These are phyloP conservation scores for Tuta absoluta DNA, from an alignment of 2,888 invertebrate species.

Conservation along the genomic window DNA sequence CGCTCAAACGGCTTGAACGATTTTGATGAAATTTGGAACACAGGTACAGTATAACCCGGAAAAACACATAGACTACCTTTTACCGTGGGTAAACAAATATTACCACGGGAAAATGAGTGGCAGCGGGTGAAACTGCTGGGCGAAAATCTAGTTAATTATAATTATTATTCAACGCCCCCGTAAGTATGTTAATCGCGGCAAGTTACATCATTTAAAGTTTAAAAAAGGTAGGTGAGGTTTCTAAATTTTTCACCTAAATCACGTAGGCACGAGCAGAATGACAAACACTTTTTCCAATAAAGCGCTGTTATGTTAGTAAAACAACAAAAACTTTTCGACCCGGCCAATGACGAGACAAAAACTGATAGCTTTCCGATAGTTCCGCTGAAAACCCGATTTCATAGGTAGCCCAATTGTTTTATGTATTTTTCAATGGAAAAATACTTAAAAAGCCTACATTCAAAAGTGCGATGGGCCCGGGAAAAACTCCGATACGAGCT, in stretches of 20 bases:
- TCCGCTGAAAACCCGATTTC: neutral
- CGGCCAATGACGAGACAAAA: slow-evolving; percentile 13
- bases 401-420: slow-evolving; percentile 5
- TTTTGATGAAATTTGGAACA: too few species aligned
- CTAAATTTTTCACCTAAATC: neutral
- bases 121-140: too few species aligned
- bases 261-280: neutral
- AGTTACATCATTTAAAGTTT: too few species aligned
- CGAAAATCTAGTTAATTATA: too few species aligned
- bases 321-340: slow-evolving; percentile 1
- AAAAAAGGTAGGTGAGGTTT: too few species aligned
- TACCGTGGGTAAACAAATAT: too few species aligned
- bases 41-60: too few species aligned
- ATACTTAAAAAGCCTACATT: slow-evolving; percentile 14
- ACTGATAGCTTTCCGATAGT: slow-evolving; percentile 13
- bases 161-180: too few species aligned
- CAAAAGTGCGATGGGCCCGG: neutral
- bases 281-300: neutral
- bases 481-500: slow-evolving; percentile 1
- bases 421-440: slow-evolving; percentile 10
- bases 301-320: neutral
- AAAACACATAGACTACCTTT: too few species aligned
- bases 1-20: too few species aligned
- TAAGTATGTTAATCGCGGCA: too few species aligned
- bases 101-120: too few species aligned